These are phyloP conservation scores for Sussaba pulchella DNA, from an alignment of 2,888 invertebrate species.

Conservation along the genomic window DNA sequence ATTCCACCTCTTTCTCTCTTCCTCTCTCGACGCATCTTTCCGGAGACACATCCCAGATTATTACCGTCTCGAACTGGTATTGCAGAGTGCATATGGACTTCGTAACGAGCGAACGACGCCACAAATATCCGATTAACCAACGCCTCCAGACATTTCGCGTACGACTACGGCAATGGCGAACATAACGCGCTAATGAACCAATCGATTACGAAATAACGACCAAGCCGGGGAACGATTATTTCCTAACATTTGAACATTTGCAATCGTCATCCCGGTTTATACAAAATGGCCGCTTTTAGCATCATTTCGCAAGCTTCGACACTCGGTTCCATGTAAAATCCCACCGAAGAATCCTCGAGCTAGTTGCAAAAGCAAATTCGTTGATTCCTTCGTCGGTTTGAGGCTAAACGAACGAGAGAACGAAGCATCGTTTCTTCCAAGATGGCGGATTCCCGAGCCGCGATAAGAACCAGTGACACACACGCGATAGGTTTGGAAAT, in stretches of 20 bases:
- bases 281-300: background rate
- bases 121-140: slow-evolving; percentile 23
- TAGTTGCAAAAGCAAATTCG: background rate
- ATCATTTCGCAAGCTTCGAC: background rate
- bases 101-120: slow-evolving; percentile 22
- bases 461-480: slow-evolving; percentile 43
- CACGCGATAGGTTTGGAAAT: slow-evolving; percentile 15
- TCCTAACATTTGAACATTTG: background rate
- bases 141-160: too few relatives aligned
- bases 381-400: slow-evolving; percentile 13
- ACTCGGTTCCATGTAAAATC: too few relatives aligned
- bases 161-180: slow-evolving; percentile 43
- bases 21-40: background rate
- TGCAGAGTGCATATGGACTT: slow-evolving; percentile 14
- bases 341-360: background rate
- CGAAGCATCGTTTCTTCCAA: slow-evolving; percentile 51
- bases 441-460: slow-evolving; percentile 53
- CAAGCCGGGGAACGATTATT: background rate
- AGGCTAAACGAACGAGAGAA: too few relatives aligned
- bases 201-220: slow-evolving; percentile 29
- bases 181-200: slow-evolving; percentile 12
- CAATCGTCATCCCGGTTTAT: background rate
- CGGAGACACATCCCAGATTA: background rate
- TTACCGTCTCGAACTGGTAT: background rate
- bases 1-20: background rate